Percentiles rank a stretch among this genome's conserved stretches.
phyloP scores from a whole-genome alignment of 2,113 vertebrate genomes.

The Erinaceus europaeus region DNA sequence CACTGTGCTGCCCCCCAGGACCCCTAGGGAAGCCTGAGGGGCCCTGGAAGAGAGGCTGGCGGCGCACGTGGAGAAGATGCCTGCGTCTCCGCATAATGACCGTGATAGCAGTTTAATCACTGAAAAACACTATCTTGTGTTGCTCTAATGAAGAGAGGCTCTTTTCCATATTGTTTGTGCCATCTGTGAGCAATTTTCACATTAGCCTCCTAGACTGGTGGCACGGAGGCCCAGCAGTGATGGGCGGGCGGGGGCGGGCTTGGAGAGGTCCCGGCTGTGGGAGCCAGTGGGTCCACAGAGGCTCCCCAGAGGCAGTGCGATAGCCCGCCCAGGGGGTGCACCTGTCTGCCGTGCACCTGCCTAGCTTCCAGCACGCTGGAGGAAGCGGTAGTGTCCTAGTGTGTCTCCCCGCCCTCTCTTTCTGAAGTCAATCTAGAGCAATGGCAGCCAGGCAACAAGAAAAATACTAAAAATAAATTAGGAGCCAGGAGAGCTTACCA shows the following conservation, averaged over 20 bases:
- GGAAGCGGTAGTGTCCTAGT: too few relatives aligned
- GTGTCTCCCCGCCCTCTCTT: too few relatives aligned
- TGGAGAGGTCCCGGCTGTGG: background rate
- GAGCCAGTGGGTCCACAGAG: accelerated
- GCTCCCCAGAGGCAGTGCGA: background rate
- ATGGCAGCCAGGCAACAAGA: too few relatives aligned
- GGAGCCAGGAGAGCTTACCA: too few relatives aligned
- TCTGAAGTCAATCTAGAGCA: too few relatives aligned
- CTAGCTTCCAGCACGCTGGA: background rate
- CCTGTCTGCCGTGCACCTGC: background rate
- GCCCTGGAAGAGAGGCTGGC: background rate
- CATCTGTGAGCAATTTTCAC: slow-evolving; percentile 72
- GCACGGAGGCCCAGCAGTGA: background rate
- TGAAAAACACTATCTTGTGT: slow-evolving; percentile 68
- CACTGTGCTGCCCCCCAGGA: background rate
- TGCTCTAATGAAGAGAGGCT: slow-evolving; percentile 65
- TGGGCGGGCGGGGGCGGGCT: accelerated
- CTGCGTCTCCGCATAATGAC: slow-evolving; percentile 30
- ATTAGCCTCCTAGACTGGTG: slow-evolving; percentile 39
- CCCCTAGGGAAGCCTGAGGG: background rate
- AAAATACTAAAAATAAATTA: too few relatives aligned
- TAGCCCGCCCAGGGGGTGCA: accelerated
- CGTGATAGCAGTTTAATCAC: slow-evolving; percentile 59
- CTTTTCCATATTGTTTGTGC: slow-evolving; percentile 75
- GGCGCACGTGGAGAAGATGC: background rate